phyloP scores from a whole-genome alignment of 2,113 vertebrate genomes.

The Setophaga coronata region DNA sequence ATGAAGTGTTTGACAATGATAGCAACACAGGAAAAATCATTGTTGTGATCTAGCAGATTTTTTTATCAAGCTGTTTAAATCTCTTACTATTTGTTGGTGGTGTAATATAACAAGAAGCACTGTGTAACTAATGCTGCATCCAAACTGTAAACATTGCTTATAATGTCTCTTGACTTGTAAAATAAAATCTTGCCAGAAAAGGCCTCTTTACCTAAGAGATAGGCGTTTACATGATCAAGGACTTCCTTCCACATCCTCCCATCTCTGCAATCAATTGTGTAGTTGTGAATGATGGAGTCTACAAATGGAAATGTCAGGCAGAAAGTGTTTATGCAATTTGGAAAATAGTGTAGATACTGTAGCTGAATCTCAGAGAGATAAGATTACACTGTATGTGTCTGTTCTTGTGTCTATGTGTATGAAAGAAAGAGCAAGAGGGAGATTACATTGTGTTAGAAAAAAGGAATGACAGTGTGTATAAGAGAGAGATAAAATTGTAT shows the following conservation, averaged over 20 bases:
- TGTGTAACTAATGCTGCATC: neutral
- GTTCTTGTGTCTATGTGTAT: neutral
- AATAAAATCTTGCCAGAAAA: constrained; percentile 29
- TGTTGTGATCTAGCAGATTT: constrained; percentile 22
- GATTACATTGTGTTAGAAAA: constrained; percentile 37
- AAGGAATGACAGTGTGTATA: neutral
- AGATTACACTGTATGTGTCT: constrained; percentile 25
- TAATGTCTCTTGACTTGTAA: neutral
- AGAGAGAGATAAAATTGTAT: constrained; percentile 38
- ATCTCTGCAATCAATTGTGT: neutral
- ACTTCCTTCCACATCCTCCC: constrained; percentile 46
- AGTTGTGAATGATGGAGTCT: constrained; percentile 27
- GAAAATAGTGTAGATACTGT: constrained; percentile 70
- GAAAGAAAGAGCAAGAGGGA: neutral
- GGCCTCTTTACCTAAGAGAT: constrained; percentile 33
- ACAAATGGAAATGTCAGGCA: constrained; percentile 47
- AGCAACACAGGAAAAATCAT: constrained; percentile 26
- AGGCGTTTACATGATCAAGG: constrained; percentile 16
- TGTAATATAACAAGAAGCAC: constrained; percentile 29
- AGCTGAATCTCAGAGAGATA: constrained; percentile 34
- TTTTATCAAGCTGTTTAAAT: constrained; percentile 15
- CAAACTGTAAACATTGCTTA: neutral
- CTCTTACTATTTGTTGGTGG: neutral
- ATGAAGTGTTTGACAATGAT: constrained; percentile 54
- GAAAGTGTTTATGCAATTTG: constrained; percentile 63